Evolutionary conservation across 1,140 invertebrate genomes (phyloP).

Genomic region (Drosophila suzukii): DNA sequence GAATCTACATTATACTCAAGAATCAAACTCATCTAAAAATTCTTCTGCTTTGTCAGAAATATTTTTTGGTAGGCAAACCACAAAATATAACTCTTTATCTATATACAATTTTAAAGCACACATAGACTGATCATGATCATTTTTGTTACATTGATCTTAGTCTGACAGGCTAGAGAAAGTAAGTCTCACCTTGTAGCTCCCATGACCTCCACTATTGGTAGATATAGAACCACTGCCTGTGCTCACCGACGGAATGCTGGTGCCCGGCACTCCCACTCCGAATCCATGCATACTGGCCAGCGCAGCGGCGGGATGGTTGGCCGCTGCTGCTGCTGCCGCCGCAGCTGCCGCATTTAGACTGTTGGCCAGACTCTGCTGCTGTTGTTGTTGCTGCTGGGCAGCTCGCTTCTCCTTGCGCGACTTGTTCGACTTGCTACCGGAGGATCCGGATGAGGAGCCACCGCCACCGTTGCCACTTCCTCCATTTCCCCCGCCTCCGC

Average conservation of each 20-base stretch:
- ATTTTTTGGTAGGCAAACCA: too few species aligned
- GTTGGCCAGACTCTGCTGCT: slow-evolving; percentile 76
- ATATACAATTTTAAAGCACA: too few species aligned
- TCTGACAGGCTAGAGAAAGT: too few species aligned
- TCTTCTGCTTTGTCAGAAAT: too few species aligned
- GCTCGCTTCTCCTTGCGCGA: slow-evolving; percentile 78
- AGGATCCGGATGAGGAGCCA: slow-evolving; percentile 48
- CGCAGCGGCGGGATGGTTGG: slow-evolving; percentile 74
- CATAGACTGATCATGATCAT: too few species aligned
- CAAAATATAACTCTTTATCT: too few species aligned
- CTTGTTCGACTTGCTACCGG: slow-evolving; percentile 77
- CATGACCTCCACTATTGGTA: slow-evolving; percentile 66
- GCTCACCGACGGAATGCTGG: slow-evolving; percentile 62
- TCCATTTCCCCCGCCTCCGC: slow-evolving; percentile 61
- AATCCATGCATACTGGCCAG: slow-evolving; percentile 77
- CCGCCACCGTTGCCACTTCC: slow-evolving; percentile 55
- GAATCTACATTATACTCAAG: too few species aligned
- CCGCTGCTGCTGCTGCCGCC: slow-evolving; percentile 78
- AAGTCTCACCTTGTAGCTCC: slow-evolving; percentile 72
- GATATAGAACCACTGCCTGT: slow-evolving; percentile 64
- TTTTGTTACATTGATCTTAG: too few species aligned
- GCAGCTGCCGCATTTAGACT: slow-evolving; percentile 84
- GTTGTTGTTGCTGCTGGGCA: slow-evolving; percentile 72
- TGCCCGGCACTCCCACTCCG: slow-evolving; percentile 60
- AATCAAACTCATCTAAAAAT: too few species aligned